These are phyloP conservation scores for Lasioglossum pauxillum DNA, from an alignment of 2,888 invertebrate genomes.

Conservation along the genomic window DNA sequence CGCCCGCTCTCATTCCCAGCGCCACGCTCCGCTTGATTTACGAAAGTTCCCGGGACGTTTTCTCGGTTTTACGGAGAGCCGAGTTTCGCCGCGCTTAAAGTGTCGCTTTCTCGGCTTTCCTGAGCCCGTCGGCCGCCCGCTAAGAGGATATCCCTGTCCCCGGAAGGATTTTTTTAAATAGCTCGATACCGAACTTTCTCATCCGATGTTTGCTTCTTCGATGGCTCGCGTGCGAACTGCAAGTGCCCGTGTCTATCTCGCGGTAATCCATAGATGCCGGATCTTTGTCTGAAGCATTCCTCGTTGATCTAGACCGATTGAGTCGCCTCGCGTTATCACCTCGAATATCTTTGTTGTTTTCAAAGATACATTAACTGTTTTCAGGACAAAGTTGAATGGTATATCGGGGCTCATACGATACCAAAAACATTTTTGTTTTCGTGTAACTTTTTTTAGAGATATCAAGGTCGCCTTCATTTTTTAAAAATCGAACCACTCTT, in stretches of 20 bases:
- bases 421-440: too few species aligned
- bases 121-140: not conserved
- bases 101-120: not conserved
- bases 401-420: too few species aligned
- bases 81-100: constrained; percentile 3
- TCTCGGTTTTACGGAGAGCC: constrained; percentile 29
- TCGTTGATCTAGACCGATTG: too few species aligned
- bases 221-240: not conserved
- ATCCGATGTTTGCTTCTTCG: not conserved
- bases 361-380: too few species aligned
- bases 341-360: too few species aligned
- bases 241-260: not conserved
- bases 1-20: constrained; percentile 10
- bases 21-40: constrained; percentile 52
- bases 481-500: too few species aligned
- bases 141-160: constrained; percentile 10
- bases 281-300: not conserved
- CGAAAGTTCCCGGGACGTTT: constrained; percentile 50
- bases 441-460: too few species aligned
- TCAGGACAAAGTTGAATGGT: too few species aligned
- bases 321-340: too few species aligned
- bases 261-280: not conserved
- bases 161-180: constrained; percentile 7
- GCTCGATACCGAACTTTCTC: not conserved
- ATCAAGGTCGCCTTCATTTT: too few species aligned